phyloP scores from a whole-genome alignment of 2,888 invertebrate species.

The Plebejus anna region DNA sequence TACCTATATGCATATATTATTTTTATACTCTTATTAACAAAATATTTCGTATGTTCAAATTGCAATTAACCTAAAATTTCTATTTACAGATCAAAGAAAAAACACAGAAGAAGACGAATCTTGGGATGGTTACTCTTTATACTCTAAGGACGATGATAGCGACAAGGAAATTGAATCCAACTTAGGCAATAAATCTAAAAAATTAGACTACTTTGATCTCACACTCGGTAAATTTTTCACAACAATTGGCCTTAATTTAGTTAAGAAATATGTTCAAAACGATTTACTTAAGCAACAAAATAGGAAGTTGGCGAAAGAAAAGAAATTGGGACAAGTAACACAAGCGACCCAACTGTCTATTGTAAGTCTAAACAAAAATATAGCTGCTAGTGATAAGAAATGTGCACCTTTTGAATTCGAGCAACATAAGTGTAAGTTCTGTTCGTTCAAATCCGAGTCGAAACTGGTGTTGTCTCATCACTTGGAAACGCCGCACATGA shows the following conservation, averaged over 20 bases:
- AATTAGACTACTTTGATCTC: constrained; percentile 89
- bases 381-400: constrained; percentile 91
- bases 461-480: constrained; percentile 90
- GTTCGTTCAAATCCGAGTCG: constrained; percentile 94
- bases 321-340: constrained; percentile 80
- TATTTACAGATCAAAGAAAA: constrained; percentile 47
- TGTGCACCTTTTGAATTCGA: constrained; percentile 88
- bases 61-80: not conserved
- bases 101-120: constrained; percentile 78
- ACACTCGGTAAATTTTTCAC: constrained; percentile 94
- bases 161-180: constrained; percentile 40
- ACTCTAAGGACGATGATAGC: constrained; percentile 73
- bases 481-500: constrained; percentile 94
- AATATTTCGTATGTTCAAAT: not conserved
- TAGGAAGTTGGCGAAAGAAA: constrained; percentile 87
- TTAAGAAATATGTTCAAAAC: constrained; percentile 95
- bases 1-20: not conserved
- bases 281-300: constrained; percentile 93
- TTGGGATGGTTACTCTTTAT: constrained; percentile 78
- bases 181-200: constrained; percentile 44
- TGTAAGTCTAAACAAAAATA: constrained; percentile 88
- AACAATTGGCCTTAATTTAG: constrained; percentile 93
- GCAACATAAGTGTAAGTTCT: constrained; percentile 91
- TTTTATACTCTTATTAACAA: not conserved
- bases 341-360: constrained; percentile 88